These are phyloP conservation scores for Stigmatopora argus DNA, from an alignment of 2,113 vertebrate genomes.

Conservation along the genomic window DNA sequence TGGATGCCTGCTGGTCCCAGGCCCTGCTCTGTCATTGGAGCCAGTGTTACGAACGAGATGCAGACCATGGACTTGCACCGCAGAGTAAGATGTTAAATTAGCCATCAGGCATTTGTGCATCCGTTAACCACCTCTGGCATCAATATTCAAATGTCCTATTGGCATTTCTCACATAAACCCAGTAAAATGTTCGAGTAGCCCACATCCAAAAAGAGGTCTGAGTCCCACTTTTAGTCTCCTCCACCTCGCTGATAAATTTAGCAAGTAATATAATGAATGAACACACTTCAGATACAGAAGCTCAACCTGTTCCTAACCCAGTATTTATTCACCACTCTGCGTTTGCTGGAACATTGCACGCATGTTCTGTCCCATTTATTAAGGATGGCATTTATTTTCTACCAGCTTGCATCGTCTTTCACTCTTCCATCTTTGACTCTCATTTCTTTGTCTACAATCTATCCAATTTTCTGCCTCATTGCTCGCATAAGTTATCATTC, in stretches of 20 bases:
- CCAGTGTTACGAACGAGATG: constrained; percentile 60
- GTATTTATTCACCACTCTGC: constrained; percentile 49
- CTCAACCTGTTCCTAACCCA: constrained; percentile 52
- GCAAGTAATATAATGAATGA: constrained; percentile 57
- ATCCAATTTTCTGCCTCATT: constrained; percentile 65
- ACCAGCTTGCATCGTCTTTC: constrained; percentile 23
- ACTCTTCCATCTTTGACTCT: constrained; percentile 8
- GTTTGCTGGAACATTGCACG: constrained; percentile 54
- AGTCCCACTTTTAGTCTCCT: constrained; percentile 29
- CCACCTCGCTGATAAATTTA: constrained; percentile 59
- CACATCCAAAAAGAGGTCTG: constrained; percentile 25
- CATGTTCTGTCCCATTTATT: constrained; percentile 52
- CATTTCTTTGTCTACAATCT: constrained; percentile 35
- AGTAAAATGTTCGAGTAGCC: neutral
- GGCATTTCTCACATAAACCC: neutral
- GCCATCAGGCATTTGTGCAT: constrained; percentile 32
- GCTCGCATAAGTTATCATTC: constrained; percentile 65
- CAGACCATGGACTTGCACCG: constrained; percentile 55
- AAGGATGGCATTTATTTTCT: constrained; percentile 41
- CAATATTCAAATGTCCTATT: constrained; percentile 10
- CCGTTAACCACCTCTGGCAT: constrained; percentile 13
- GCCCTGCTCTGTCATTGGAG: constrained; percentile 67
- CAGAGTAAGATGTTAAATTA: constrained; percentile 60
- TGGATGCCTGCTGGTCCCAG: constrained; percentile 47
- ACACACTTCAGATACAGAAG: constrained; percentile 48